A percentile compares a stretch with the other conserved stretches of the same genome.
These are phyloP conservation scores for Unio delphinus DNA, from an alignment of 2,888 invertebrate species.

Conservation along the genomic window DNA sequence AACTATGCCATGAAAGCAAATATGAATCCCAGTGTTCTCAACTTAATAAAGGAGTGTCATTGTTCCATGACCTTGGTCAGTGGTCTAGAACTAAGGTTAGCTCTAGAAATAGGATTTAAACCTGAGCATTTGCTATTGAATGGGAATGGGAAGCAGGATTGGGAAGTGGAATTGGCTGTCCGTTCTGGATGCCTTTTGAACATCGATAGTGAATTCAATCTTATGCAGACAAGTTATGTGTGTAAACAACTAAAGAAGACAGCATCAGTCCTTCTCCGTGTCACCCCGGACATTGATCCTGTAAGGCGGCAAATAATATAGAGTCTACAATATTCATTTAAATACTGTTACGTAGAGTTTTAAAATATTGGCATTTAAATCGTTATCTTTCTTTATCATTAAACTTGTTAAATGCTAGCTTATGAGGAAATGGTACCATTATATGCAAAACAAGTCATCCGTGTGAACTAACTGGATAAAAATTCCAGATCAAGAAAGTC, in stretches of 20 bases:
- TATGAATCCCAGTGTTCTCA: constrained; percentile 59
- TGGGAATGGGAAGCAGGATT: constrained; percentile 70
- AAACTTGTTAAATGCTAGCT: no score
- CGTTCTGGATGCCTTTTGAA: constrained; percentile 67
- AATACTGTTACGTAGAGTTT: no score
- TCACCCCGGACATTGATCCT: constrained; percentile 66
- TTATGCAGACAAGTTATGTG: constrained; percentile 59
- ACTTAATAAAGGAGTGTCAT: constrained; percentile 48
- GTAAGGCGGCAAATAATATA: constrained; percentile 27
- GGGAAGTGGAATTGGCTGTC: constrained; percentile 70
- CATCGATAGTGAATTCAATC: constrained; percentile 71
- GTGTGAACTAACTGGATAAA: no score
- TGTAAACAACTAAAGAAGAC: constrained; percentile 34
- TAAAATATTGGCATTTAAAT: no score
- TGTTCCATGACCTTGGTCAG: constrained; percentile 66
- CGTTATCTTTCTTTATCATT: no score
- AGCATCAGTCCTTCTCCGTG: constrained; percentile 64
- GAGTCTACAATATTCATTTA: no score
- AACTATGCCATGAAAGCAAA: constrained; percentile 71
- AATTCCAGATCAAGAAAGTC: no score
- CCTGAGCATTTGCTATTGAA: constrained; percentile 67
- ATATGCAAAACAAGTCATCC: no score
- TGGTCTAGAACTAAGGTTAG: constrained; percentile 69
- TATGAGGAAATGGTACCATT: no score
- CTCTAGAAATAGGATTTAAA: constrained; percentile 65